phyloP scores from a whole-genome alignment of 2,888 invertebrate genomes.

The Drosophila kambysellisi region DNA sequence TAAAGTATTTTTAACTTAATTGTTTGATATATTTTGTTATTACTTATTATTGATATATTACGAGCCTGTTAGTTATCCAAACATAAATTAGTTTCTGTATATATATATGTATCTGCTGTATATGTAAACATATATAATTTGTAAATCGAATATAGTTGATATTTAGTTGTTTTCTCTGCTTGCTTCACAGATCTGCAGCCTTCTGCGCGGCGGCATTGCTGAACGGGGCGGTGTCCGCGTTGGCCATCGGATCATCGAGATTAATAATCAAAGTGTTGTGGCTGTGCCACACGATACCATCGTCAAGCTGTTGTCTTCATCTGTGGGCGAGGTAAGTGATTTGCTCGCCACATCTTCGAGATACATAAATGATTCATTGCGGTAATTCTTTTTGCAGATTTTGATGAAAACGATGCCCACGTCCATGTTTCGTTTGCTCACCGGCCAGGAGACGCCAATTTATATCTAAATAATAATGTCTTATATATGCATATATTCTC shows the following conservation, averaged over 20 bases:
- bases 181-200: slow-evolving; percentile 94
- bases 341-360: background rate
- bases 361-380: background rate
- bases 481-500: slow-evolving; percentile 40
- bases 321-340: slow-evolving; percentile 95
- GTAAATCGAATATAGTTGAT: background rate
- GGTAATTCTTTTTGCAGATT: slow-evolving; percentile 90
- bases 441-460: slow-evolving; percentile 99
- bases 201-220: slow-evolving; percentile 98
- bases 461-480: slow-evolving; percentile 90
- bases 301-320: slow-evolving; percentile 99
- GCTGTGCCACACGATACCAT: slow-evolving; percentile 99
- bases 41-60: background rate
- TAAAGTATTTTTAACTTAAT: background rate
- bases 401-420: slow-evolving; percentile 99
- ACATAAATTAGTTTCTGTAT: background rate
- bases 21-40: background rate
- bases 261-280: slow-evolving; percentile 99
- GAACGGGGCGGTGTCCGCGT: slow-evolving; percentile 99
- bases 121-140: background rate
- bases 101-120: background rate
- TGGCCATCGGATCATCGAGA: slow-evolving; percentile 99
- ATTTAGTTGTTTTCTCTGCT: background rate
- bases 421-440: slow-evolving; percentile 99
- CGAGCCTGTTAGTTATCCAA: background rate